Evolutionary conservation across 2,888 invertebrate genomes (phyloP).

Genomic region (Yponomeuta evonymella): DNA sequence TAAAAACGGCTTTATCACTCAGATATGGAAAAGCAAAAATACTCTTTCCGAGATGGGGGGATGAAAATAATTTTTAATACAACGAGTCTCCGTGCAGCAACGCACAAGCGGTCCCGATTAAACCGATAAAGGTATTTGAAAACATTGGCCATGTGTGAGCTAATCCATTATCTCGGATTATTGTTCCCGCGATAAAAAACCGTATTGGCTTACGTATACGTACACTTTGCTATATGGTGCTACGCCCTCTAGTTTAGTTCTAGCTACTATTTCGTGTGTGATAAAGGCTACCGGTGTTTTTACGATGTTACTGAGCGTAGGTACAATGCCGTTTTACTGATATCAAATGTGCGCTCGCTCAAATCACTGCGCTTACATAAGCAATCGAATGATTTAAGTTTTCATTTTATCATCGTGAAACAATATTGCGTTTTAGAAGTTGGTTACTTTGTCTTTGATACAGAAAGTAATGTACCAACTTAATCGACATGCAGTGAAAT

Average conservation of each 20-base stretch:
- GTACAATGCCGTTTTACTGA: neutral
- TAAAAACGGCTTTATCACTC: too few relatives aligned
- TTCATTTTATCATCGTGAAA: neutral
- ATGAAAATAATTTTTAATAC: neutral
- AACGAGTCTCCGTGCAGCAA: neutral
- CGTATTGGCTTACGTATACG: slow-evolving; percentile 36
- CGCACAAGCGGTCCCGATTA: slow-evolving; percentile 26
- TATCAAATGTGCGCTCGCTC: neutral
- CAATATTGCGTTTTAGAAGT: too few relatives aligned
- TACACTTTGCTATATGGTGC: neutral
- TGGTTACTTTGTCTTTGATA: too few relatives aligned
- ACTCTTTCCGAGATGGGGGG: too few relatives aligned
- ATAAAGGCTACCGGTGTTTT: neutral
- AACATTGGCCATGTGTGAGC: slow-evolving; percentile 56
- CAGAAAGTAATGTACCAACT: too few relatives aligned
- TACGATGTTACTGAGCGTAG: neutral
- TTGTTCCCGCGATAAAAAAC: slow-evolving; percentile 59
- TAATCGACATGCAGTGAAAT: too few relatives aligned
- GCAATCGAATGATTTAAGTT: neutral
- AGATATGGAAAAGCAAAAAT: neutral
- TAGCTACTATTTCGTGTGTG: neutral
- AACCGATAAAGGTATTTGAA: slow-evolving; percentile 51
- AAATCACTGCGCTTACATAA: neutral
- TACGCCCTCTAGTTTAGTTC: neutral
- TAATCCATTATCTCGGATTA: slow-evolving; percentile 74